Evolutionary conservation across 2,888 invertebrate genomes (phyloP).

Genomic region (Limnephilus marmoratus): DNA sequence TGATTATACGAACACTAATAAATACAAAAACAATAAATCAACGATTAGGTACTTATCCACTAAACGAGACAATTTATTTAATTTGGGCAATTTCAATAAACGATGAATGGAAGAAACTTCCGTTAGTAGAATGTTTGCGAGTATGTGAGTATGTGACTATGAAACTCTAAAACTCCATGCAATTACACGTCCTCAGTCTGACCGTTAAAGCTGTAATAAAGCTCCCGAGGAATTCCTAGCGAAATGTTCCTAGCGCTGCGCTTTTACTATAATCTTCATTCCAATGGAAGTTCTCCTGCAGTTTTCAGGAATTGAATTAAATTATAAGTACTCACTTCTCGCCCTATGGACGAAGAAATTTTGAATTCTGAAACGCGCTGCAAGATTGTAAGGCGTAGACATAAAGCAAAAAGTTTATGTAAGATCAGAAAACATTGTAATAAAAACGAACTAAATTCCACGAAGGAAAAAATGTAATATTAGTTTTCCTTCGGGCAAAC

Average conservation of each 20-base stretch:
- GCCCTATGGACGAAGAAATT: background rate
- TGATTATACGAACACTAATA: too few relatives aligned
- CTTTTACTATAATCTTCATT: constrained; percentile 27
- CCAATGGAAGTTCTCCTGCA: background rate
- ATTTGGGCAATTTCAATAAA: background rate
- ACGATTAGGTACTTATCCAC: background rate
- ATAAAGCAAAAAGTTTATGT: background rate
- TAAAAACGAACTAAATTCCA: background rate
- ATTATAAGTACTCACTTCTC: background rate
- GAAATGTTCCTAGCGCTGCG: background rate
- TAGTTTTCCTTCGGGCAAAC: background rate
- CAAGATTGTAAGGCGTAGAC: background rate
- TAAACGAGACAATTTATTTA: background rate
- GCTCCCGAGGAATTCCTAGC: background rate
- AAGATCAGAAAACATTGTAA: background rate
- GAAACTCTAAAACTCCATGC: background rate
- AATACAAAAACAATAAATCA: too few relatives aligned
- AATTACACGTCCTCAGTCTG: constrained; percentile 2
- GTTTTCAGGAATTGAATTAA: constrained; percentile 8
- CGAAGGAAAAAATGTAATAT: background rate
- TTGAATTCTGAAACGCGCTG: background rate
- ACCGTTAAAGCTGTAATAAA: constrained; percentile 7
- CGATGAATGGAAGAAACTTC: background rate
- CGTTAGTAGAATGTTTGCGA: background rate
- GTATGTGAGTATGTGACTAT: background rate